Evolutionary conservation across 2,888 invertebrate genomes (phyloP).

Genomic region (Gastrophysa polygoni): DNA sequence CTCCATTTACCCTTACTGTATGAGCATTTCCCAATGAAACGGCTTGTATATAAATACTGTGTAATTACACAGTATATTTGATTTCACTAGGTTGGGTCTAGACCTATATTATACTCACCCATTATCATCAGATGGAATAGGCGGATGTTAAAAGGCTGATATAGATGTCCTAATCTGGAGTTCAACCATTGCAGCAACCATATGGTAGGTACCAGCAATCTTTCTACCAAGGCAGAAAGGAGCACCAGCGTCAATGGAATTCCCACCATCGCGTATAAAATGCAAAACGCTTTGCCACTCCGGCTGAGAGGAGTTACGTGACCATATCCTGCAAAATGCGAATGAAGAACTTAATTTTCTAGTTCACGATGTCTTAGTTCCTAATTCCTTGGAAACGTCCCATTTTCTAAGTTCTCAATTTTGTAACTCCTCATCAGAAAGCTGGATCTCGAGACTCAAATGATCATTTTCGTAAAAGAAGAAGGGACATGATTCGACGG

Average conservation of each 20-base stretch:
- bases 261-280: slow-evolving; percentile 82
- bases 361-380: no score
- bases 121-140: slow-evolving; percentile 76
- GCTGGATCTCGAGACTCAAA: no score
- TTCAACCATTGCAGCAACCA: slow-evolving; percentile 73
- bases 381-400: no score
- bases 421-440: no score
- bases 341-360: neutral
- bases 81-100: no score
- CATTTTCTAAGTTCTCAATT: no score
- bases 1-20: no score
- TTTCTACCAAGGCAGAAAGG: slow-evolving; percentile 81
- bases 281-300: slow-evolving; percentile 87
- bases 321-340: neutral
- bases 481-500: no score
- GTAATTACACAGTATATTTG: no score
- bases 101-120: slow-evolving; percentile 61
- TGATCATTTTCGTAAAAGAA: no score
- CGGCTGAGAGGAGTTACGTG: slow-evolving; percentile 81
- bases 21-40: no score
- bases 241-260: slow-evolving; percentile 87
- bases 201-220: slow-evolving; percentile 76
- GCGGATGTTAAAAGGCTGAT: slow-evolving; percentile 76
- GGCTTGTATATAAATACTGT: no score
- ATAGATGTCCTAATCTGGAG: slow-evolving; percentile 72